Conservation (phyloP, 2,113 vertebrate species). For the Cathartes aura region DNA sequence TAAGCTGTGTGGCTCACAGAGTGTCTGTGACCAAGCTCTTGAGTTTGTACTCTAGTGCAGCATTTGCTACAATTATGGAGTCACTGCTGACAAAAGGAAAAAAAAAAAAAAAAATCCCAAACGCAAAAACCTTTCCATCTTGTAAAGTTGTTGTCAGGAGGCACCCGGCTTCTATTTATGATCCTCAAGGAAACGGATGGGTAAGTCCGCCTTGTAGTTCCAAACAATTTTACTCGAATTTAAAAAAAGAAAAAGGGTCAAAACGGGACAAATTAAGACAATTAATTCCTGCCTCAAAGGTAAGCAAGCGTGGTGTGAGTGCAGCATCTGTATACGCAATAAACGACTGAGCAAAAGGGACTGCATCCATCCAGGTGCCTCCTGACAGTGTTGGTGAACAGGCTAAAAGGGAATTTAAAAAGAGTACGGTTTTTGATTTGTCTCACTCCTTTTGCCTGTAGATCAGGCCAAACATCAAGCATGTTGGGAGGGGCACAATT, state of each 20-base stretch:
- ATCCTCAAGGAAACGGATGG: background rate
- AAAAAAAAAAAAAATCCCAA: slow-evolving; percentile 57
- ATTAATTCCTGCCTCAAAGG: slow-evolving; percentile 17
- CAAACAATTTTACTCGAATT: slow-evolving; percentile 24
- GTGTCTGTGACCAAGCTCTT: slow-evolving; percentile 53
- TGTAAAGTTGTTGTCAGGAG: slow-evolving; percentile 70
- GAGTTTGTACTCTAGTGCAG: slow-evolving; percentile 80
- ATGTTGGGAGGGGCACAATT: slow-evolving; percentile 88
- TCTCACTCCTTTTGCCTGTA: slow-evolving; percentile 86
- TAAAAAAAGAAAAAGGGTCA: background rate
- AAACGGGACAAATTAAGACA: slow-evolving; percentile 4
- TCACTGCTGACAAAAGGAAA: slow-evolving; percentile 69
- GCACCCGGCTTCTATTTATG: slow-evolving; percentile 71
- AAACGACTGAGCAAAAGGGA: background rate
- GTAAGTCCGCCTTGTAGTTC: background rate
- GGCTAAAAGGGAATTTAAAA: slow-evolving; percentile 79
- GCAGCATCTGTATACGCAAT: slow-evolving; percentile 6
- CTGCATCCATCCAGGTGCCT: slow-evolving; percentile 68
- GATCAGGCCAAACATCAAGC: slow-evolving; percentile 89
- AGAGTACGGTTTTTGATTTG: slow-evolving; percentile 78
- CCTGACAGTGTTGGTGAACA: slow-evolving; percentile 72
- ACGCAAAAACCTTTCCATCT: slow-evolving; percentile 57
- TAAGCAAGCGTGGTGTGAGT: slow-evolving; percentile 41
- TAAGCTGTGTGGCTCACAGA: slow-evolving; percentile 56
- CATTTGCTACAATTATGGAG: slow-evolving; percentile 77